These are phyloP conservation scores for Dynastes tityus DNA, from an alignment of 2,888 invertebrate species.

Conservation along the genomic window DNA sequence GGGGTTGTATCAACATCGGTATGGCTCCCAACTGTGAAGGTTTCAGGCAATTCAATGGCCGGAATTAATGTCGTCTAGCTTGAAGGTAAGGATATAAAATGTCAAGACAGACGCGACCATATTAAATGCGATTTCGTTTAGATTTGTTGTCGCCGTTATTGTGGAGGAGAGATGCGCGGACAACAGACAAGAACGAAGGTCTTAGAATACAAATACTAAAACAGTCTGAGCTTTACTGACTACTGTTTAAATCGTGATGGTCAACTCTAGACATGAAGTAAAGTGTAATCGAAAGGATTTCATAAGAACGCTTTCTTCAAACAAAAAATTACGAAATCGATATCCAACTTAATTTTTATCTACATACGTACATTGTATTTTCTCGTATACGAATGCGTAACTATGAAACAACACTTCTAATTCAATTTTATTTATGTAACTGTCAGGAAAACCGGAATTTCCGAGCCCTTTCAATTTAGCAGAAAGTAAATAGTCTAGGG, in stretches of 20 bases:
- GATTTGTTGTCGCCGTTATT: slow-evolving; percentile 3
- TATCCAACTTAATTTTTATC: not conserved
- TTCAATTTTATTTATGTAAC: not conserved
- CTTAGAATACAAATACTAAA: not conserved
- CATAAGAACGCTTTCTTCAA: no score
- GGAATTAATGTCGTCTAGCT: slow-evolving; percentile 33
- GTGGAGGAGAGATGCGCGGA: not conserved
- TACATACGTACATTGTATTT: not conserved
- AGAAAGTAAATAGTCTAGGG: slow-evolving; percentile 27
- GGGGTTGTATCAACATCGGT: not conserved
- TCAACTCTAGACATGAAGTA: not conserved
- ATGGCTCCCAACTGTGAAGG: not conserved
- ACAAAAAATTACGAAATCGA: not conserved
- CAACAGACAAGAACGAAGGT: slow-evolving; percentile 1
- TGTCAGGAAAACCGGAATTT: not conserved
- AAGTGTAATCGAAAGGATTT: no score
- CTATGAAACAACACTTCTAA: not conserved
- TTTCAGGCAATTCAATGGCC: slow-evolving; percentile 20
- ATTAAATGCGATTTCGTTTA: slow-evolving; percentile 18
- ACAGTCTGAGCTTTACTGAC: not conserved
- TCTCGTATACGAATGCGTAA: not conserved
- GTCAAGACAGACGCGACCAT: slow-evolving; percentile 14
- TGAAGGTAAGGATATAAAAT: slow-evolving; percentile 28
- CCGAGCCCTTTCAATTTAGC: slow-evolving; percentile 3
- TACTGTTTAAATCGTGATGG: not conserved